Base-by-base conservation (phyloP, 2,888 invertebrate species). In the Melikaiella ostensackeni region DNA sequence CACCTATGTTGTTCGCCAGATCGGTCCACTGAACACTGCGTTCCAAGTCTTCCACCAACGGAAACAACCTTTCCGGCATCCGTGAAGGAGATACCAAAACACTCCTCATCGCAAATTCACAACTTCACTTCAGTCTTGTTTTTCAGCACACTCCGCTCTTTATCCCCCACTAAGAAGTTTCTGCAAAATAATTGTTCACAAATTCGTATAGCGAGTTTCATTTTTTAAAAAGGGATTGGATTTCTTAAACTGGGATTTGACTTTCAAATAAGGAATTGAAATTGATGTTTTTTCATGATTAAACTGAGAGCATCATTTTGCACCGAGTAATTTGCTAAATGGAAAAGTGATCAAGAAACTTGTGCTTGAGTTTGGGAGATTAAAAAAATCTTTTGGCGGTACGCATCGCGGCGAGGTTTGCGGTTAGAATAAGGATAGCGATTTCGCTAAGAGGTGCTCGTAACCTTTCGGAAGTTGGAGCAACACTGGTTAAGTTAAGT, bases 11-110 rank as follows among this genome's bases (percentile, higher is more conserved):
- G 70, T 80, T 79, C 33, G 84, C 75, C 42, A 88, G 81, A n/a
- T 82, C 82, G 24, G 83, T 80, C 89, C 89, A 88, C 74, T 90
- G 84, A 13, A 80, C 77, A 78, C 87, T 88, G 6, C 80, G 82
- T 77, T 89, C 88, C 50, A 88, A 76, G 70, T 88, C 87, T 35
- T 84, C 83, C 30, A 89, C 84, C 13, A 86, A 84, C 9, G 84
- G 78, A 9, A 87, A 77, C 30, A 76, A 80, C 73, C 79, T 46
- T 61, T 74, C 57, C 24, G 80, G 77, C 77, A 79, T 33, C 30
- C 74, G 75, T 50, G 75, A 74, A 30, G 79, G 63, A 8, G 75
- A 55, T 46, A 55, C 42, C 59, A 61, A 55, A 38, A 35, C 64
- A 55, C 62, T 63, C 35, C 63, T 50, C 77, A 50, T 75, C 16